Evolutionary conservation across 2,888 invertebrate genomes (phyloP).

Genomic region (Rhyacophila evoluta): DNA sequence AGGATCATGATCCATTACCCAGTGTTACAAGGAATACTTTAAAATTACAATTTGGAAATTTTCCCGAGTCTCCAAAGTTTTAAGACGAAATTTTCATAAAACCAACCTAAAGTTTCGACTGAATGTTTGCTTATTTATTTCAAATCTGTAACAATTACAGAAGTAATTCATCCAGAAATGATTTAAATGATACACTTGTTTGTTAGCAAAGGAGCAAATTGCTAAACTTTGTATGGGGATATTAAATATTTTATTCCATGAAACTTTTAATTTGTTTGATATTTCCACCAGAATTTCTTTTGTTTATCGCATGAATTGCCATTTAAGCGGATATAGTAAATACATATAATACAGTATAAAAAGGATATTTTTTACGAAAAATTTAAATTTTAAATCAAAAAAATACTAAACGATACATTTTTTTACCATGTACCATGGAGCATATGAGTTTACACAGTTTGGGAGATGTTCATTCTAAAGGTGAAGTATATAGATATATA

Average conservation of each 20-base stretch:
- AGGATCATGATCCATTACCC: neutral
- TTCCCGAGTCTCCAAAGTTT: neutral
- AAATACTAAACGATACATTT: too few species aligned
- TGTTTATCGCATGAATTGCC: too few species aligned
- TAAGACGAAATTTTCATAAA: slow-evolving; percentile 13
- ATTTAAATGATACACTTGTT: slow-evolving; percentile 24
- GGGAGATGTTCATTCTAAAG: too few species aligned
- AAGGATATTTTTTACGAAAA: too few species aligned
- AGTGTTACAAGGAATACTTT: neutral
- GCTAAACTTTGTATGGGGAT: neutral
- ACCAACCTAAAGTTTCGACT: neutral
- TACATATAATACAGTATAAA: too few species aligned
- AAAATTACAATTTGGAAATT: slow-evolving; percentile 19
- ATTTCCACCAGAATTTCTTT: neutral
- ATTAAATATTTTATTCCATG: neutral
- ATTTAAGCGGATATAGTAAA: too few species aligned
- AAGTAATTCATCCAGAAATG: slow-evolving; percentile 19
- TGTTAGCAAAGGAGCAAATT: slow-evolving; percentile 7
- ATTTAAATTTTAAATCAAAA: too few species aligned
- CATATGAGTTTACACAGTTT: too few species aligned
- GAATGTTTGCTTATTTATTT: slow-evolving; percentile 22
- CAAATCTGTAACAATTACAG: slow-evolving; percentile 21
- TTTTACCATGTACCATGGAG: too few species aligned
- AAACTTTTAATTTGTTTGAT: slow-evolving; percentile 7
- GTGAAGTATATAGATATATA: too few species aligned